phyloP scores from a whole-genome alignment of 2,888 invertebrate genomes.

The Amblyteles armatorius region DNA sequence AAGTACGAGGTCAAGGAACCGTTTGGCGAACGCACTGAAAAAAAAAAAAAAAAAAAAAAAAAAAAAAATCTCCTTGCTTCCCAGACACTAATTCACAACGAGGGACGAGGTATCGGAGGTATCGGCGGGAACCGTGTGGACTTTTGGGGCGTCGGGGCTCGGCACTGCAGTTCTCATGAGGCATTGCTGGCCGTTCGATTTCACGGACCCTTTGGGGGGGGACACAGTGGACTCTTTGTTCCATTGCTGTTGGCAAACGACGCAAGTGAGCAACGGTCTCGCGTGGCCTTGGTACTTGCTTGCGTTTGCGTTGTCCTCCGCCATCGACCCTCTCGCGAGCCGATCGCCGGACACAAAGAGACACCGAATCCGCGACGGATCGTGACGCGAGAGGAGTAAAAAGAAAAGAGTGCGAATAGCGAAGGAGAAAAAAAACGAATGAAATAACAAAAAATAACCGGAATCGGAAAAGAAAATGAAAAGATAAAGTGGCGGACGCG shows the following conservation, averaged over 20 bases:
- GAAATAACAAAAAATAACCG: slow-evolving; percentile 6
- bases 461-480: slow-evolving; percentile 59
- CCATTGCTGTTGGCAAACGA: slow-evolving; percentile 54
- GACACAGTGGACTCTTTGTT: slow-evolving; percentile 69
- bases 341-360: slow-evolving; percentile 61
- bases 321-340: background rate
- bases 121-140: slow-evolving; percentile 20
- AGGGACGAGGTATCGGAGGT: slow-evolving; percentile 1
- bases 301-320: slow-evolving; percentile 47
- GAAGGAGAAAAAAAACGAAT: slow-evolving; percentile 39
- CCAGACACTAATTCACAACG: background rate
- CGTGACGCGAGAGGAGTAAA: slow-evolving; percentile 47
- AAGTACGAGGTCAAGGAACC: slow-evolving; percentile 38
- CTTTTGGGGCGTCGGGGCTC: slow-evolving; percentile 32
- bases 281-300: slow-evolving; percentile 59
- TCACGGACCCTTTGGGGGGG: slow-evolving; percentile 59
- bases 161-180: slow-evolving; percentile 34
- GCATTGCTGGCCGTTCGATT: slow-evolving; percentile 59
- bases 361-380: slow-evolving; percentile 59
- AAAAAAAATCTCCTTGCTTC: background rate
- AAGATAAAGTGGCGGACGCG: slow-evolving; percentile 49
- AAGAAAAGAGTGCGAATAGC: slow-evolving; percentile 19
- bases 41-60: slow-evolving; percentile 19
- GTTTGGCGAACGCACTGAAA: background rate
- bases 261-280: slow-evolving; percentile 67